A percentile compares a stretch with the other conserved stretches of the same genome.
Conservation (phyloP, 1,140 invertebrate species). For the Lasioglossum baleicum region DNA sequence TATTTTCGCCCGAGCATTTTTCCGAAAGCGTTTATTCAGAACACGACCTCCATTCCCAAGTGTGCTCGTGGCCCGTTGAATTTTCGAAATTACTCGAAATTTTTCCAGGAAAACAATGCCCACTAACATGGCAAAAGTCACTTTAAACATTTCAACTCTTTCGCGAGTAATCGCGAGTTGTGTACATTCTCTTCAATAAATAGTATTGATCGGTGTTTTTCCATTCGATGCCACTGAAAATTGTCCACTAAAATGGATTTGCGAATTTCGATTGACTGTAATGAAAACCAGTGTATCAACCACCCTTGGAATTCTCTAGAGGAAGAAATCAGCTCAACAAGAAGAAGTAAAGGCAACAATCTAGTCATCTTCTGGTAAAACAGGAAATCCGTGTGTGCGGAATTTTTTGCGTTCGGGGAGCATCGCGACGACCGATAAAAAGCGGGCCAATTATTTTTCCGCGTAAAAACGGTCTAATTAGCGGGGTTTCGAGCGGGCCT, state of each 20-base stretch:
- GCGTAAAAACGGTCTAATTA: slow-evolving; percentile 33
- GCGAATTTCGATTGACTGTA: no score
- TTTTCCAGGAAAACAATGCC: background rate
- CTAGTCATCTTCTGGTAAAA: no score
- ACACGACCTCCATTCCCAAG: background rate
- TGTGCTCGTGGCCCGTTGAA: background rate
- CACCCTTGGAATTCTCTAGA: no score
- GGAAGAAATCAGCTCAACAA: no score
- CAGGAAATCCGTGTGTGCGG: no score
- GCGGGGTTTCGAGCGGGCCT: background rate
- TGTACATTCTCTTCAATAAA: background rate
- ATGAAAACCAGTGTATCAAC: no score
- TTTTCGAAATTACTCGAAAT: slow-evolving; percentile 1
- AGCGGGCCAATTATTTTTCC: background rate
- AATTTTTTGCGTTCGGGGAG: no score
- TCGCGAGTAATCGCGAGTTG: background rate
- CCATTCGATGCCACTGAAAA: no score
- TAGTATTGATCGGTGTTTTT: no score
- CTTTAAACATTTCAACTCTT: background rate
- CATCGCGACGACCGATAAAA: background rate
- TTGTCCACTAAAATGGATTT: no score
- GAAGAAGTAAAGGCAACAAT: no score
- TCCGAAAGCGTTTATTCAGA: background rate
- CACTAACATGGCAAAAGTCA: background rate
- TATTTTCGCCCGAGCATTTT: background rate